Evolutionary conservation across 2,888 invertebrate genomes (phyloP), one percentile per base, ranked within the genome.

Genomic region (Acrocera orbiculus): DNA sequence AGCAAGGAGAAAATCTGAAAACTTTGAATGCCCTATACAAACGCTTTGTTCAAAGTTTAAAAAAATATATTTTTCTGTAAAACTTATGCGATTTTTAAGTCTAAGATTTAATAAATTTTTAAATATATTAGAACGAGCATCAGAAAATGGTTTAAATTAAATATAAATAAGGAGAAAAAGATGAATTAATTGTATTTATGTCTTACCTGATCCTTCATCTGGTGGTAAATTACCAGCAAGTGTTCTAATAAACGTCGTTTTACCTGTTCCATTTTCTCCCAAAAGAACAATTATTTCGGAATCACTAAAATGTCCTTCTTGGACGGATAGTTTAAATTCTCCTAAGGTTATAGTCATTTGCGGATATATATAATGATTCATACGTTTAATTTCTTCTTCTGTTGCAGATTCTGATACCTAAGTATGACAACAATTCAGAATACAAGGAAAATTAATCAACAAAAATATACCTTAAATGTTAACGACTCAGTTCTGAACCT

Each of bases 171-270:
- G n/a, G n/a, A n/a, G n/a, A n/a, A n/a, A n/a, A n/a, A n/a, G n/a
- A n/a, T n/a, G n/a, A n/a, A n/a, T n/a, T n/a, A n/a, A n/a, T n/a
- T n/a, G n/a, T 19, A 19, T 13, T 23, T 14, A 10, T 16, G 37
- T 35, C 27, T 50, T 56, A 57, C 69, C 70, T 30, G 47, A 45
- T 16, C 54, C 53, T 45, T 66, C 79, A 64, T 98, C 95, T 2
- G 96, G 86, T 46, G 79, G 72, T 52, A 98, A 65, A 54, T 89
- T 85, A 32, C 98, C 98, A 47, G 98, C 98, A 52, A 98, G 66
- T 87, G 99, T 89, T 50, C 93, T 70, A 51, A 98, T 99, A 56
- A 99, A 93, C 6, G 98, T 99, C 0, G 98, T 98, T 64, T 99
- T 98, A 29, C 98, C 98, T 16, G 98, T 99, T 42, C 98, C 98